A percentile compares a stretch with the other conserved stretches of the same genome.
phyloP scores from a whole-genome alignment of 2,113 vertebrate genomes.

The Cynocephalus volans region DNA sequence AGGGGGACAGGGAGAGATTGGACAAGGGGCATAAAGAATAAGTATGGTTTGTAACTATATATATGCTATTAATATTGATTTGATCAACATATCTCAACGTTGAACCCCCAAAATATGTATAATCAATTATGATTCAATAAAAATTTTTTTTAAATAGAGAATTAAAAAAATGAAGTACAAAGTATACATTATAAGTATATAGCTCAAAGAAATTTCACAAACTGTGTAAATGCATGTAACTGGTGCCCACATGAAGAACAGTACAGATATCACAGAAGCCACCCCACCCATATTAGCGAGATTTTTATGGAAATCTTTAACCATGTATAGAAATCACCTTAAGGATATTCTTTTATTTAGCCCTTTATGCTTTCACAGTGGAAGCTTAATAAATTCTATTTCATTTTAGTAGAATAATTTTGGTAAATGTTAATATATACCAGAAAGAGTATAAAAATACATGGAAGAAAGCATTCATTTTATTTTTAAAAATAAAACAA shows the following conservation, averaged over 20 bases:
- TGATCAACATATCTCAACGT: no score
- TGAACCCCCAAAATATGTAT: no score
- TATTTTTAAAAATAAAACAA: constrained; percentile 35
- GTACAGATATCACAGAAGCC: neutral
- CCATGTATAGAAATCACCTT: neutral
- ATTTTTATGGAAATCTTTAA: constrained; percentile 43
- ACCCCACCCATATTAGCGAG: neutral
- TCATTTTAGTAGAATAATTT: constrained; percentile 6
- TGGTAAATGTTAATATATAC: constrained; percentile 22
- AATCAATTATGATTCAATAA: no score
- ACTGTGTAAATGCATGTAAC: no score
- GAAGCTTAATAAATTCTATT: neutral
- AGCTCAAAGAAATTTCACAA: neutral
- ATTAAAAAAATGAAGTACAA: neutral
- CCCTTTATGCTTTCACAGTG: neutral
- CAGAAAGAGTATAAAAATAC: neutral
- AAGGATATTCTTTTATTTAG: constrained; percentile 6
- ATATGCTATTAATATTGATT: no score
- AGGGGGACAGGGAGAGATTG: no score
- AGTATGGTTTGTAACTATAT: no score
- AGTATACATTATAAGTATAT: neutral
- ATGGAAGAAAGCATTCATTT: neutral
- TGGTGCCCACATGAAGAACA: neutral
- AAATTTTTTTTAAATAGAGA: no score
- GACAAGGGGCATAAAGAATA: no score